These are phyloP conservation scores for Hypomecis atomaria DNA, from an alignment of 2,888 invertebrate genomes.

Conservation along the genomic window DNA sequence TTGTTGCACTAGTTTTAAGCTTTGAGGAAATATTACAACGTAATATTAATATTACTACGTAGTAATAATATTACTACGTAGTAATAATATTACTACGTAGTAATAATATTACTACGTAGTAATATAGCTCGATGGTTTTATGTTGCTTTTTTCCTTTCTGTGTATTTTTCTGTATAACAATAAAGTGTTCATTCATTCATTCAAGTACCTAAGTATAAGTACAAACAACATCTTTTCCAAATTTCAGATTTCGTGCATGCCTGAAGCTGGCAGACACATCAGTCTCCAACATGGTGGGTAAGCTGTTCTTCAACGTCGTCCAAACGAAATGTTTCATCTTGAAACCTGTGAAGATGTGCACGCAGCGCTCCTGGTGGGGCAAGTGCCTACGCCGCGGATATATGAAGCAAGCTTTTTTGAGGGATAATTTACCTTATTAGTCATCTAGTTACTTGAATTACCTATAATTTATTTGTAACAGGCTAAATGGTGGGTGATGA, in stretches of 20 bases:
- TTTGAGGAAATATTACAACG: too few species aligned
- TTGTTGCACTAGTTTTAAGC: too few species aligned
- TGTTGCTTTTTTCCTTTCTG: too few species aligned
- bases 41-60: too few species aligned
- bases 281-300: constrained; percentile 95
- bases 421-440: constrained; percentile 89
- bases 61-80: too few species aligned
- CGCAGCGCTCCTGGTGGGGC: constrained; percentile 92
- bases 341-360: constrained; percentile 91
- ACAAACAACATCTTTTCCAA: neutral
- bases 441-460: neutral
- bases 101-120: too few species aligned
- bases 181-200: too few species aligned
- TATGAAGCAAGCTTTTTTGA: constrained; percentile 89
- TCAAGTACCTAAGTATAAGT: too few species aligned
- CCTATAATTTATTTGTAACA: neutral
- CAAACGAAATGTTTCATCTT: constrained; percentile 96
- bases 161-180: too few species aligned
- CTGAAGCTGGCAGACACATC: constrained; percentile 94
- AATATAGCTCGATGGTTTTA: too few species aligned
- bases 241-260: constrained; percentile 94
- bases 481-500: neutral
- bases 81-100: too few species aligned
- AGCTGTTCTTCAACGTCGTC: constrained; percentile 97
- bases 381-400: constrained; percentile 88